Evolutionary conservation across 1,140 invertebrate genomes (phyloP), one percentile per base, ranked within the genome.

Genomic region (Drosophila murphyi): DNA sequence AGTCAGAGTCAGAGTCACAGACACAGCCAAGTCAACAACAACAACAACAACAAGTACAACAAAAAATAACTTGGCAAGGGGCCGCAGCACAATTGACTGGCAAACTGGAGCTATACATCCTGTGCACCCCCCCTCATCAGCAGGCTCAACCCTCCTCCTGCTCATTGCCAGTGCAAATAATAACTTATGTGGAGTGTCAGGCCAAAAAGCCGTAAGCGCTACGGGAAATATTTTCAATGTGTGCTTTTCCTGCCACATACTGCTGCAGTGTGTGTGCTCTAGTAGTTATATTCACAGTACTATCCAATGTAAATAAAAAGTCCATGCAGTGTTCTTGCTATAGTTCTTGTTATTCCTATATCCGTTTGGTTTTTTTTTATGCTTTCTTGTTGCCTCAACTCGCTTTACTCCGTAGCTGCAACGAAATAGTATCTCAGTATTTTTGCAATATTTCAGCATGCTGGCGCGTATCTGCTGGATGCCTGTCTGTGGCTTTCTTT

Each of bases 171-270:
- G 76, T 67, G 82, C 70, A 86, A 86, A 87, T 88, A 87, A 88
- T 82, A 87, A 87, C 82, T 82, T 87, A 80, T 88, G 82, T 88
- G 76, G 68, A 78, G 82, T 88, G 82, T 87, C 83, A 68, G 80
- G 69, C 61, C 76, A 69, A 74, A 78, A 63, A 71, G 76, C 76
- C 74, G 74, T 73, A 69, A 73, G 65, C 76, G 73, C 75, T 77
- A 76, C 65, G 80, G 83, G 83, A 87, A 87, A 82, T 88, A 78
- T 74, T 68, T 62, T 69, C 61, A 39, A 34, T 77, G 63, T 73
- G 74, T 79, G 79, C 79, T 61, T 61, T 77, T 77, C 80, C 75
- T 75, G 68, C 64, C 55, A 74, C 60, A 47, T 43, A 55, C 41
- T 63, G 62, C 32, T 43, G 47, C 28, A 20, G 65, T 75, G 52